Evolutionary conservation across 2,888 invertebrate species (phyloP).

Genomic region (Stictocephala bisonia): DNA sequence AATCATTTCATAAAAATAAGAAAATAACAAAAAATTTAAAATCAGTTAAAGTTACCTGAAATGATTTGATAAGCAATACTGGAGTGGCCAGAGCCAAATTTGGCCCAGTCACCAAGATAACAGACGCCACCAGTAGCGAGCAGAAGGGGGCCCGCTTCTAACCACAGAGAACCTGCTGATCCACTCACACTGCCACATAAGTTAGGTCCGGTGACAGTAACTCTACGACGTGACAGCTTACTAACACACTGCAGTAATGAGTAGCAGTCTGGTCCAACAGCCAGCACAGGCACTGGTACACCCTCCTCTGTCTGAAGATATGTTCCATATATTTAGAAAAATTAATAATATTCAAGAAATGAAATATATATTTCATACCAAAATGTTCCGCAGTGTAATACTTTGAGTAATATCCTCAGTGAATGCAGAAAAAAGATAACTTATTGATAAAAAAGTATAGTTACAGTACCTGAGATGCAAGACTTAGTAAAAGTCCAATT

Average conservation of each 20-base stretch:
- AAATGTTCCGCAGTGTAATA: background rate
- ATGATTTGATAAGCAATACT: slow-evolving; percentile 22
- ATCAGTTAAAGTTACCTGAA: slow-evolving; percentile 30
- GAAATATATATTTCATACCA: background rate
- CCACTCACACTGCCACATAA: slow-evolving; percentile 33
- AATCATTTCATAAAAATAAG: no score
- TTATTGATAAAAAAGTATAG: background rate
- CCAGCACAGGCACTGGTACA: slow-evolving; percentile 57
- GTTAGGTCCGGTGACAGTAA: slow-evolving; percentile 26
- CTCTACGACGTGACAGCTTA: slow-evolving; percentile 42
- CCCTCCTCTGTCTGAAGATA: slow-evolving; percentile 32
- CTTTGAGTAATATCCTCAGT: background rate
- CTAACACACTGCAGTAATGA: slow-evolving; percentile 47
- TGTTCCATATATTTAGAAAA: background rate
- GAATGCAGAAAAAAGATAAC: background rate
- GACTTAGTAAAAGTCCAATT: slow-evolving; percentile 64
- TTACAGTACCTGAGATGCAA: slow-evolving; percentile 64
- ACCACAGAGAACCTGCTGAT: slow-evolving; percentile 55
- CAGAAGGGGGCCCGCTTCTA: slow-evolving; percentile 63
- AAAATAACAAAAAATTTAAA: no score
- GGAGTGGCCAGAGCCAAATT: slow-evolving; percentile 35
- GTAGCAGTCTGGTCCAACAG: slow-evolving; percentile 52
- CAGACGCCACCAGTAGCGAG: slow-evolving; percentile 64
- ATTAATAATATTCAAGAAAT: background rate
- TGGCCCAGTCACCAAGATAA: slow-evolving; percentile 64